Evolutionary conservation across 2,113 vertebrate genomes (phyloP).

Genomic region (Xyrauchen texanus): DNA sequence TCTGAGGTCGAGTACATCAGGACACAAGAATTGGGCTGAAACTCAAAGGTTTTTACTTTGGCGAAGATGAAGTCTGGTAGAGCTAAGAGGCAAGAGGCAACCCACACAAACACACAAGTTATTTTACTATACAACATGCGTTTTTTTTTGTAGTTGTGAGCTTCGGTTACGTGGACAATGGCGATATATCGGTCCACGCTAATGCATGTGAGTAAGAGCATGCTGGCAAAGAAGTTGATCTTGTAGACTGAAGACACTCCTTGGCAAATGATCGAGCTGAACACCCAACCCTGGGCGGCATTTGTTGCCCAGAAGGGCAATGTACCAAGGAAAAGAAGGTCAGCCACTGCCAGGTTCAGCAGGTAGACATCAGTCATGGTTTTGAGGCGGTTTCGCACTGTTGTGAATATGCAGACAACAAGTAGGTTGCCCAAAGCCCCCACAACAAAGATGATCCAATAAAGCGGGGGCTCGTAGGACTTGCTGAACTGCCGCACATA

Average conservation of each 20-base stretch:
- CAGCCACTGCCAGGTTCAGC: conserved; percentile 83
- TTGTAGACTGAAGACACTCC: conserved; percentile 80
- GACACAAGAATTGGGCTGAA: conserved; percentile 54
- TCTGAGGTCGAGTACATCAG: conserved; percentile 65
- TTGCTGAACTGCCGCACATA: conserved; percentile 73
- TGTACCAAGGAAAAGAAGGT: conserved; percentile 84
- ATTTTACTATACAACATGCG: conserved; percentile 79
- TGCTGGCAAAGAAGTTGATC: conserved; percentile 88
- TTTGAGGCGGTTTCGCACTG: conserved; percentile 78
- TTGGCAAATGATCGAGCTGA: conserved; percentile 78
- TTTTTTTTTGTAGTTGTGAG: conserved; percentile 74
- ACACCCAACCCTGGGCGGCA: conserved; percentile 75
- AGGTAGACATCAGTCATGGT: conserved; percentile 86
- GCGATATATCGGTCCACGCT: conserved; percentile 87
- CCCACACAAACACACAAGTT: conserved; percentile 78
- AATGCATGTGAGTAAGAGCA: conserved; percentile 86
- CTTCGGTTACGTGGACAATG: conserved; percentile 78
- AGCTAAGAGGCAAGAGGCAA: conserved; percentile 72
- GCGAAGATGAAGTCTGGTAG: conserved; percentile 86
- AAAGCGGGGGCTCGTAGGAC: conserved; percentile 77
- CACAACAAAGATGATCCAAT: conserved; percentile 81
- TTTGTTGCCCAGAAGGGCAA: conserved; percentile 89
- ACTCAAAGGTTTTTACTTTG: neutral
- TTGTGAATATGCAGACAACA: conserved; percentile 82
- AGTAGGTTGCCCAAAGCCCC: conserved; percentile 81